These are phyloP conservation scores for Rhinoptilus africanus DNA, from an alignment of 2,113 vertebrate genomes.

Conservation along the genomic window DNA sequence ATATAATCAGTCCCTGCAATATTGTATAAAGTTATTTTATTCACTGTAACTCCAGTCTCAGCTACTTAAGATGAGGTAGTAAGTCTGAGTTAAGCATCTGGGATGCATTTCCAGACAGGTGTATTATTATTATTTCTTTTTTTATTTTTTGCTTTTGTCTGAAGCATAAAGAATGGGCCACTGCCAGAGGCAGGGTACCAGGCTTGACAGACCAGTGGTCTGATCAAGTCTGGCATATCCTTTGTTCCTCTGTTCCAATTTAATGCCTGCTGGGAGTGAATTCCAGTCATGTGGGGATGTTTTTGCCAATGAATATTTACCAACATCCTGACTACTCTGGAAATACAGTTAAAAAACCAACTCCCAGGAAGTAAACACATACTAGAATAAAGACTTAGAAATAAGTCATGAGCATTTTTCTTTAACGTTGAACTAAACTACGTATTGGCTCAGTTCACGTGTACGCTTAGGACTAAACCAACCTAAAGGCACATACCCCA, in stretches of 20 bases:
- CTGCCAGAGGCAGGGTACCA: constrained; percentile 51
- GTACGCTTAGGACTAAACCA: not conserved
- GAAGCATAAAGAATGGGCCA: constrained; percentile 11
- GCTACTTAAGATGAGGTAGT: not conserved
- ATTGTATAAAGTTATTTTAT: not conserved
- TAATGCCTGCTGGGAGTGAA: constrained; percentile 60
- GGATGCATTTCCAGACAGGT: constrained; percentile 25
- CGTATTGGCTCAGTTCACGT: not conserved
- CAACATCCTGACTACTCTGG: constrained; percentile 14
- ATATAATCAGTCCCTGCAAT: not conserved
- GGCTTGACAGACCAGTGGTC: constrained; percentile 52
- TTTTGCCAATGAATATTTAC: constrained; percentile 64
- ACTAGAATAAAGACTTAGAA: not conserved
- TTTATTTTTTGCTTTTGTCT: constrained; percentile 6
- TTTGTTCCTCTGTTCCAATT: constrained; percentile 66
- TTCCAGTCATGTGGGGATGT: constrained; percentile 48
- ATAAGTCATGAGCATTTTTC: not conserved
- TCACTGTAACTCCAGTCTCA: not conserved
- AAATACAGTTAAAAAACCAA: not conserved
- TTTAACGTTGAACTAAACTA: not conserved
- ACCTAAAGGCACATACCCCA: not conserved
- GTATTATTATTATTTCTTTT: not conserved
- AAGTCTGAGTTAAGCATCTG: not conserved
- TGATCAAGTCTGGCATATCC: constrained; percentile 65
- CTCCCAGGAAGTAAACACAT: not conserved